Percentiles rank a stretch among this genome's conserved stretches.
phyloP scores from a whole-genome alignment of 2,797 vertebrate species.

The Graptemys geographica region DNA sequence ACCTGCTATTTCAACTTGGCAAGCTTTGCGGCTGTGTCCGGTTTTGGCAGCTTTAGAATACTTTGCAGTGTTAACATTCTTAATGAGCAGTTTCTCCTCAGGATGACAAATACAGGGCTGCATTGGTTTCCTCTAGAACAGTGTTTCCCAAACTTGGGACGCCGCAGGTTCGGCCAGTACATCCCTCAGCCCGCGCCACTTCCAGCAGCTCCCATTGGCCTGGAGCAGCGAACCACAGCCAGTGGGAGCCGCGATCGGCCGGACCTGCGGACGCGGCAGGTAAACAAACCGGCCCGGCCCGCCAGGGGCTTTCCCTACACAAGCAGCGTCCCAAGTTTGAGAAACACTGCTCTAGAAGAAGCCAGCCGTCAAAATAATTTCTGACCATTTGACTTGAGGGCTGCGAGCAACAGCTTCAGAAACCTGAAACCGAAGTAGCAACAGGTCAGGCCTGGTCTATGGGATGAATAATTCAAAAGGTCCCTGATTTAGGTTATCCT shows the following conservation, averaged over 20 bases:
- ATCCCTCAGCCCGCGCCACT: no score
- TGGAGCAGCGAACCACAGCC: no score
- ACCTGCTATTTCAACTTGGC: neutral
- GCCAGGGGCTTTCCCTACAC: no score
- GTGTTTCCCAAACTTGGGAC: no score
- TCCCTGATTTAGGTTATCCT: neutral
- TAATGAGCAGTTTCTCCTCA: neutral
- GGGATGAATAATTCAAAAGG: neutral
- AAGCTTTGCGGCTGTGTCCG: neutral
- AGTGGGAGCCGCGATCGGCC: no score
- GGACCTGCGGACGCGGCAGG: no score
- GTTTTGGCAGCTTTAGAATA: neutral
- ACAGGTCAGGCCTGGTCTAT: constrained; percentile 2
- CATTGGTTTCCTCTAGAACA: neutral
- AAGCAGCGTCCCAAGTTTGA: no score
- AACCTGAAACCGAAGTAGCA: neutral
- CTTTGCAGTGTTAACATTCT: neutral
- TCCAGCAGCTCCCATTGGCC: no score
- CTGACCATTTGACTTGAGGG: neutral
- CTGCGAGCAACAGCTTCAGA: neutral
- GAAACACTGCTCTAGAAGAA: neutral
- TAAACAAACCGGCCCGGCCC: no score
- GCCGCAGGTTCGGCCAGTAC: no score
- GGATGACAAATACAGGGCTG: neutral
- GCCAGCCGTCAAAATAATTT: neutral